Evolutionary conservation across 1,140 invertebrate species (phyloP), one percentile per base, ranked within the genome.

Genomic region (Drosophila fuyamai): DNA sequence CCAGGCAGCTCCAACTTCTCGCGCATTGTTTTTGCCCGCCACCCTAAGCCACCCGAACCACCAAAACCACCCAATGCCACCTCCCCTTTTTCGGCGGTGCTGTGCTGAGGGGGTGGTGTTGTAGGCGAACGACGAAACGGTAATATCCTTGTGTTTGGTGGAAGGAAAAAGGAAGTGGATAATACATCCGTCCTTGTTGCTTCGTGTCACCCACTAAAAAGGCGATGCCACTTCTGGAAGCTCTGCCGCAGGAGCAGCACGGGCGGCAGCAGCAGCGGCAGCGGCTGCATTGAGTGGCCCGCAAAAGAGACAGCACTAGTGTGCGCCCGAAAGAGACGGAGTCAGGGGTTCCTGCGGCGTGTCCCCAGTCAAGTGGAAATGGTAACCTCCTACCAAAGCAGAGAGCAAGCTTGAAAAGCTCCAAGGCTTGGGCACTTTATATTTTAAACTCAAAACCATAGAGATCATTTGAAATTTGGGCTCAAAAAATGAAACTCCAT

Each of bases 121-220:
- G 70, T 82, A 72, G 76, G 79, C 76, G 83, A 88, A 80, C 91
- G 80, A 90, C 91, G 91, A 92, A 92, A 92, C 91, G 91, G 91
- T 92, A 92, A 92, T 92, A 92, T 92, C 91, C 91, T 92, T 92
- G 91, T 92, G 91, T 92, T 92, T 92, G 91, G 91, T 92, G 91
- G 91, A 92, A 92, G 91, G 91, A 92, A 92, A 92, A 92, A 92
- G 91, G 91, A 92, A 92, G 91, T 92, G 91, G 91, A 92, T 92
- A 92, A 92, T 92, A 92, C 91, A 92, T 92, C 91, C 91, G 91
- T 92, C 91, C 91, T 92, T 92, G 91, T 92, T 92, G 91, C 91
- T 92, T 92, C 91, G 89, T 92, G 91, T 92, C 91, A 91, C 91
- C 91, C 91, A 91, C 86, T 91, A 91, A 90, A 92, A 91, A 92